A percentile compares a stretch with the other conserved stretches of the same genome.
phyloP scores from a whole-genome alignment of 2,888 invertebrate genomes.

The Drosophila rellima region DNA sequence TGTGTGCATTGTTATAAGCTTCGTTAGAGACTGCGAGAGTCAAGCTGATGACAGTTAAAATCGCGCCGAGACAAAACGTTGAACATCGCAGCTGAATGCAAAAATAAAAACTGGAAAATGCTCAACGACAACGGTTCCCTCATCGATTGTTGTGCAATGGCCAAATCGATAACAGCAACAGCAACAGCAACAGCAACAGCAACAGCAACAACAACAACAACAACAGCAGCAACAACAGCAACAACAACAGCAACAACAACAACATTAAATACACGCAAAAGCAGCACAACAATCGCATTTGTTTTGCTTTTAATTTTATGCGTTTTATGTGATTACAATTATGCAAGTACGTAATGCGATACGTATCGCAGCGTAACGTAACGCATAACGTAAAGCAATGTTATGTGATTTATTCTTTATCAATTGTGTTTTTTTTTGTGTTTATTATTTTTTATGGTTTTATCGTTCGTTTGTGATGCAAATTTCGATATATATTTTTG shows the following conservation, averaged over 20 bases:
- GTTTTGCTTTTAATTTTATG: conserved; percentile 75
- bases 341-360: conserved; percentile 69
- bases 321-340: conserved; percentile 77
- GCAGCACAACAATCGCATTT: conserved; percentile 65
- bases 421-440: conserved; percentile 10
- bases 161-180: conserved; percentile 65
- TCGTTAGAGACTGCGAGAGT: conserved; percentile 52
- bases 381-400: not conserved
- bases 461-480: conserved; percentile 20
- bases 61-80: conserved; percentile 49
- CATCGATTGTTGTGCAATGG: conserved; percentile 74
- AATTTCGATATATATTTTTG: conserved; percentile 18
- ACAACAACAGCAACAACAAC: conserved; percentile 31
- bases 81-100: conserved; percentile 52
- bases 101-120: conserved; percentile 44
- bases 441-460: conserved; percentile 5
- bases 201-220: conserved; percentile 20
- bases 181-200: conserved; percentile 23
- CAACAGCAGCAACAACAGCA: conserved; percentile 32
- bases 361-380: conserved; percentile 45
- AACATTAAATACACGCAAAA: conserved; percentile 63
- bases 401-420: conserved; percentile 9
- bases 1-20: conserved; percentile 45
- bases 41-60: conserved; percentile 62
- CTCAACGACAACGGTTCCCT: conserved; percentile 36